Conservation (phyloP, 1,140 invertebrate genomes). For the Grapholita molesta region DNA sequence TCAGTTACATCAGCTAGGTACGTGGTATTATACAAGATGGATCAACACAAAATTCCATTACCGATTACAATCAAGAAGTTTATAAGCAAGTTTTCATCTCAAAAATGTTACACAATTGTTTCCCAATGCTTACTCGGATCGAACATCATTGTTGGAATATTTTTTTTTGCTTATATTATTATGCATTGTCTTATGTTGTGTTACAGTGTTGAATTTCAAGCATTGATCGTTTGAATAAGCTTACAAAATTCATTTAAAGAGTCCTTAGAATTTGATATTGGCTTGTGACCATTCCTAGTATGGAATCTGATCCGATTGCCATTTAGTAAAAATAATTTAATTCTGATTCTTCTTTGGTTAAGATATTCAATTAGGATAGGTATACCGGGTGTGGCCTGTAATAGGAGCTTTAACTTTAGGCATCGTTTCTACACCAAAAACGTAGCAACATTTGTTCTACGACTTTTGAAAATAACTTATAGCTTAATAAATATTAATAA, state of each 20-base stretch:
- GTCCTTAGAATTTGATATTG: not conserved
- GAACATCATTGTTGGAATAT: not conserved
- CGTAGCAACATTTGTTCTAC: no score
- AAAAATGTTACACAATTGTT: slow-evolving; percentile 9
- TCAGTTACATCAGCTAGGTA: no score
- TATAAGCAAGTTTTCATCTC: slow-evolving; percentile 3
- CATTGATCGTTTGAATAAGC: not conserved
- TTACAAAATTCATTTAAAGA: not conserved
- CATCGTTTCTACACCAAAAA: no score
- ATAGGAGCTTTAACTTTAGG: no score
- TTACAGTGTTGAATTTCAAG: not conserved
- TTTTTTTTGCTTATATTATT: not conserved
- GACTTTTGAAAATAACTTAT: no score
- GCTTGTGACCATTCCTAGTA: not conserved
- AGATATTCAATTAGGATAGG: no score
- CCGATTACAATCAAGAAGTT: not conserved
- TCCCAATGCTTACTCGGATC: not conserved
- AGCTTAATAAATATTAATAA: no score
- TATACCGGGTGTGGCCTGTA: no score
- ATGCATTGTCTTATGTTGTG: not conserved
- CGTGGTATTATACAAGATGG: not conserved
- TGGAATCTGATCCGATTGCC: not conserved
- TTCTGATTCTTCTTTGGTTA: no score
- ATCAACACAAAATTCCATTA: not conserved
- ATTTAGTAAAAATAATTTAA: not conserved